Base-by-base conservation (phyloP, 1,140 invertebrate genomes). In the Neodiprion pinetum region DNA sequence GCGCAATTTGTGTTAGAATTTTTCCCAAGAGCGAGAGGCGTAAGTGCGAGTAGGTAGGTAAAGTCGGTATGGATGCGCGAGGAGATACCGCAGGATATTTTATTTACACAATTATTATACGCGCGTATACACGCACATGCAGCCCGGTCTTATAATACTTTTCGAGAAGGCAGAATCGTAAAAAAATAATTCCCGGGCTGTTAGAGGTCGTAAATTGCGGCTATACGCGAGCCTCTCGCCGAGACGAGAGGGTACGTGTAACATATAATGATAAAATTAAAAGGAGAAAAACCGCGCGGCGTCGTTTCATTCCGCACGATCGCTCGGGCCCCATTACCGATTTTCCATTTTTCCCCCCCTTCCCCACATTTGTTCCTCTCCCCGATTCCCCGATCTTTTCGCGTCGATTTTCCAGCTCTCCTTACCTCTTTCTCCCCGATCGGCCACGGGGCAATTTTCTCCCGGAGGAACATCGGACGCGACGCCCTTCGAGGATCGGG, bases 321-420 rank as follows among this genome's bases (percentile, higher is more conserved):
- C 74, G 23, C 40, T n/a, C 71, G 28, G n/a, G n/a, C 50, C 66
- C 75, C 66, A 84, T 84, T 84, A 84, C 81, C 82, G 80, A 83
- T 84, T 84, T 81, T 71, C 53, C 69, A 77, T 80, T 82, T 9
- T 8, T 1, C n/a, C 9, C 53, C 11, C 11, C 11, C 11, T 9
- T 14, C 53, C n/a, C 53, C 11, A 53, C n/a, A 11, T 53, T 53
- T 53, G 1, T 40, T 40, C 28, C 28, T 40, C 28, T 40, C 5
- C 28, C 53, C 53, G 53, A 61, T 61, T 61, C 80, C 80, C 81
- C 74, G 71, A 48, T 67, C 48, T 17, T 14, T 72, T 65, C 66
- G 65, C 11, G 70, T 74, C 80, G 77, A 82, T 81, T 80, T 80
- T 81, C 74, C 74, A 74, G 73, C 28, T 5, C 28, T 40, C 28